Evolutionary conservation across 2,797 vertebrate genomes (phyloP).

Genomic region (Poeciliopsis turneri): DNA sequence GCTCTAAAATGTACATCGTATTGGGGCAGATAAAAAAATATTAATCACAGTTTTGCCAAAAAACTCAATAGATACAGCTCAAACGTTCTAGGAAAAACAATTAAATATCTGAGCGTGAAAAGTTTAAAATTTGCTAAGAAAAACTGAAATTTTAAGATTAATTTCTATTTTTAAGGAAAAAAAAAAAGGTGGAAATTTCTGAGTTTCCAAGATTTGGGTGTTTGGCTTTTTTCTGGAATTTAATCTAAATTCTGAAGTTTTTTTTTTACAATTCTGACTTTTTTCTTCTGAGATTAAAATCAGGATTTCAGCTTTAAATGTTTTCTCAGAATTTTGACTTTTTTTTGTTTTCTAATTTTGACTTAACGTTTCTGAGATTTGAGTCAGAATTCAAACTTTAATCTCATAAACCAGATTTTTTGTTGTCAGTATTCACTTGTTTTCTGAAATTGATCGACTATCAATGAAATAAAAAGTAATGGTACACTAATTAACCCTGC

Average conservation of each 20-base stretch:
- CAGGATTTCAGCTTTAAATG: neutral
- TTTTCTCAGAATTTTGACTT: neutral
- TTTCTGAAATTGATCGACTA: neutral
- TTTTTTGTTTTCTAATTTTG: neutral
- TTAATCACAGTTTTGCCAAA: too few species aligned
- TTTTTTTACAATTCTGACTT: too few species aligned
- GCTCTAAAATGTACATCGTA: neutral
- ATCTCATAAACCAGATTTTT: neutral
- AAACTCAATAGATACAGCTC: too few species aligned
- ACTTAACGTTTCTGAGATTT: neutral
- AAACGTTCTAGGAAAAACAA: too few species aligned
- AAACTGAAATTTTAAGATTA: too few species aligned
- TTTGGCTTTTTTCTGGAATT: neutral
- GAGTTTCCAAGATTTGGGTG: too few species aligned
- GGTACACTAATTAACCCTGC: neutral
- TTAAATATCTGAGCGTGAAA: too few species aligned
- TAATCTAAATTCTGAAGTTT: neutral
- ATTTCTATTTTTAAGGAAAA: too few species aligned
- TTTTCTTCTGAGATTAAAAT: neutral
- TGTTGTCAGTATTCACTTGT: neutral
- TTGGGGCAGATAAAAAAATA: too few species aligned
- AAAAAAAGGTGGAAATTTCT: too few species aligned
- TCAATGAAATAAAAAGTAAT: neutral
- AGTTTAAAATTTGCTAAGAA: too few species aligned
- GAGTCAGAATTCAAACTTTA: neutral